Conservation (phyloP, 2,113 vertebrate species). For the Etheostoma spectabile region DNA sequence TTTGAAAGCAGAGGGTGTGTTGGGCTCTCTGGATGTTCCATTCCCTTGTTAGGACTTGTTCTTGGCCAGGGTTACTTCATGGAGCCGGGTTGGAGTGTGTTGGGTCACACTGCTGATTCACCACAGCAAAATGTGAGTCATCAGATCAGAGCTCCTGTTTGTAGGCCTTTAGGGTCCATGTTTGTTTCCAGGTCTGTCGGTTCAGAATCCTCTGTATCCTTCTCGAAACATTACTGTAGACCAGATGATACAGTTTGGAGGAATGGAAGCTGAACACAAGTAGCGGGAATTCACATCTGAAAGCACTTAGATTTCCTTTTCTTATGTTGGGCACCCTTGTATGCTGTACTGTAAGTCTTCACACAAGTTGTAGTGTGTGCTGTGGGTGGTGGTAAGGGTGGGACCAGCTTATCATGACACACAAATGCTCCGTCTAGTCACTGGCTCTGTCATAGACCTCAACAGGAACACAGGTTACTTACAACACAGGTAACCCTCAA, state of each 20-base stretch:
- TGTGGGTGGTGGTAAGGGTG: conserved; percentile 19
- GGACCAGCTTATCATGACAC: neutral
- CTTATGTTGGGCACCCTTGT: neutral
- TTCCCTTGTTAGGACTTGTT: conserved; percentile 75
- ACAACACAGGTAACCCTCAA: neutral
- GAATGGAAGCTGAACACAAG: neutral
- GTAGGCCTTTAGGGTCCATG: no score
- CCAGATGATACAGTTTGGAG: neutral
- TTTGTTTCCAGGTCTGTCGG: neutral
- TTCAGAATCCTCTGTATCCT: neutral
- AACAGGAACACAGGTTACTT: neutral
- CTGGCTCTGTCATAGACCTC: conserved; percentile 1
- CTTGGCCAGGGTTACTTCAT: conserved; percentile 18
- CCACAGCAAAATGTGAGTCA: conserved; percentile 28
- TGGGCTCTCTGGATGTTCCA: conserved; percentile 56
- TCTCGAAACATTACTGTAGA: neutral
- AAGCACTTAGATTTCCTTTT: neutral
- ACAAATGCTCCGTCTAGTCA: neutral
- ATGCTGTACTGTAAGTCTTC: neutral
- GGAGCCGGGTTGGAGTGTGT: neutral
- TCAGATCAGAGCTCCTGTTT: neutral
- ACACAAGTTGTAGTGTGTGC: conserved; percentile 10
- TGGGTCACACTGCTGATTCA: conserved; percentile 29
- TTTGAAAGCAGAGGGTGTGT: conserved; percentile 49
- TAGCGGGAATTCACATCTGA: neutral